Percentiles rank a stretch among this genome's conserved stretches.
These are phyloP conservation scores for Dallia pectoralis DNA, from an alignment of 2,797 vertebrate species.

Conservation along the genomic window DNA sequence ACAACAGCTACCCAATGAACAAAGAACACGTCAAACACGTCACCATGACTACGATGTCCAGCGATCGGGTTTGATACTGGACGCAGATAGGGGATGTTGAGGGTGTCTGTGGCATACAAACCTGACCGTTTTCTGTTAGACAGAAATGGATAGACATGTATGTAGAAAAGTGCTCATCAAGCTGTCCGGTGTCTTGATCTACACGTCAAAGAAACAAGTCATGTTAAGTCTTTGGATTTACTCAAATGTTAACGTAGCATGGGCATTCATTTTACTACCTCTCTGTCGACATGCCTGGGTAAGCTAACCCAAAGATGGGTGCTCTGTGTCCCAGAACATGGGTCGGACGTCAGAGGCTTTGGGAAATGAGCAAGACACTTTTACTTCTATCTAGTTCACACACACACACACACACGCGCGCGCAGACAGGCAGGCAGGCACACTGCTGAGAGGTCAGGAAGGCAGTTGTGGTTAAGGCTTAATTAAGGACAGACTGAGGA, in stretches of 20 bases:
- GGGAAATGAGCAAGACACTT: slow-evolving; percentile 8
- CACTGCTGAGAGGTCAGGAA: slow-evolving; percentile 31
- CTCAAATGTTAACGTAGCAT: no score
- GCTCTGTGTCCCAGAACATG: no score
- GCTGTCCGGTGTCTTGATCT: slow-evolving; percentile 38
- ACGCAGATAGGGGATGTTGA: neutral
- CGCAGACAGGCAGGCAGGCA: slow-evolving; percentile 26
- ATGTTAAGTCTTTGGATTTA: no score
- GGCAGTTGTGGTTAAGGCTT: slow-evolving; percentile 42
- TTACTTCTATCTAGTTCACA: neutral
- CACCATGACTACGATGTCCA: neutral
- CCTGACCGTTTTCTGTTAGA: neutral
- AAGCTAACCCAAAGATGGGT: no score
- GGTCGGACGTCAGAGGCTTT: slow-evolving; percentile 28
- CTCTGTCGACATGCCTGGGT: no score
- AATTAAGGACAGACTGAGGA: slow-evolving; percentile 57
- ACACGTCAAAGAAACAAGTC: neutral
- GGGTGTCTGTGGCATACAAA: neutral
- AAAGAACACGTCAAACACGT: neutral
- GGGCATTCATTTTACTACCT: no score
- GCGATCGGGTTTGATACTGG: neutral
- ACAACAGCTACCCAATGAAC: slow-evolving; percentile 11
- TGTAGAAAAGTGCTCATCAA: no score
- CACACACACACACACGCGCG: slow-evolving; percentile 9
- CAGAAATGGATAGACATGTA: neutral